Conservation (phyloP, 1,140 invertebrate genomes). For the Neodiprion lecontei region DNA sequence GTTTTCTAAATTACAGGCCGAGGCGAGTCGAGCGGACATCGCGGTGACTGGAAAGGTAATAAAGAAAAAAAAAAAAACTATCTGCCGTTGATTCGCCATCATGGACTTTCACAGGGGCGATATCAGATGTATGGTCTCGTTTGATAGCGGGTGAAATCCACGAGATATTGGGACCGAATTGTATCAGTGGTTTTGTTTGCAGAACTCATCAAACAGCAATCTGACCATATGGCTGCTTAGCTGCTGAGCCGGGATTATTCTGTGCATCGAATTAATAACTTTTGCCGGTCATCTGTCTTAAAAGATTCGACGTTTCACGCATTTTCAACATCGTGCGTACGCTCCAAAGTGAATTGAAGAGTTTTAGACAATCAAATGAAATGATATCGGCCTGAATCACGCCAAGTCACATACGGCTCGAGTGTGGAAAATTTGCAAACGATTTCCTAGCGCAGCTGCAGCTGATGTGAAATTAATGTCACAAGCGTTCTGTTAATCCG, state of each 20-base stretch:
- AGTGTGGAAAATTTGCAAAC: too few species aligned
- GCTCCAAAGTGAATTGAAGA: not conserved
- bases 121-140: not conserved
- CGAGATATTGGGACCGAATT: not conserved
- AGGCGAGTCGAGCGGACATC: too few species aligned
- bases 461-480: too few species aligned
- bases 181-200: not conserved
- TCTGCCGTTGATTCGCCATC: not conserved
- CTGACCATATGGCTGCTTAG: not conserved
- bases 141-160: not conserved
- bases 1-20: too few species aligned
- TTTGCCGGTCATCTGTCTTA: not conserved
- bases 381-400: too few species aligned
- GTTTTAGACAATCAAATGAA: not conserved
- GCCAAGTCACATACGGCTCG: too few species aligned
- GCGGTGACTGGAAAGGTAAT: too few species aligned
- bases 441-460: too few species aligned
- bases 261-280: not conserved
- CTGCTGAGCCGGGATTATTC: not conserved
- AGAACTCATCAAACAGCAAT: constrained; percentile 7
- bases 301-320: not conserved
- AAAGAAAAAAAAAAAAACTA: too few species aligned
- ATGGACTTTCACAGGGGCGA: not conserved
- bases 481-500: too few species aligned
- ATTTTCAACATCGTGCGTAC: not conserved